Evolutionary conservation across 1,140 invertebrate species (phyloP).

Genomic region (Parasteatoda tepidariorum): DNA sequence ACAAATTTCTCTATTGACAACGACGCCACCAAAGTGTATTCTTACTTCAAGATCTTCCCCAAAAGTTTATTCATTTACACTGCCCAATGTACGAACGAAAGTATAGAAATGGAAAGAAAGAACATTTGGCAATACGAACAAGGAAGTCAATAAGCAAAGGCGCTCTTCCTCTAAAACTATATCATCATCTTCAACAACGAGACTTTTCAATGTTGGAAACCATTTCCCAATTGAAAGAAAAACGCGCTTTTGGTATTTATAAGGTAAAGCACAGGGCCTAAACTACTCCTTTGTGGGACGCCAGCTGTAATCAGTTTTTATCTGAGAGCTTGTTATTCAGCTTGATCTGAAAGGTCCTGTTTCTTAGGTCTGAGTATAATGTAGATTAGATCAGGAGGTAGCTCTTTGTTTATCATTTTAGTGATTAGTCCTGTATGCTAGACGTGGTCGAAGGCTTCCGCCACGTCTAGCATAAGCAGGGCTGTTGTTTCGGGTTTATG

Average conservation of each 20-base stretch:
- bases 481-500: background rate
- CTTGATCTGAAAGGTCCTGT: constrained; percentile 29
- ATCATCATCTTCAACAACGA: too few relatives aligned
- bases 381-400: background rate
- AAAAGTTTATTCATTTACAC: too few relatives aligned
- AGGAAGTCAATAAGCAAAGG: too few relatives aligned
- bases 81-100: too few relatives aligned
- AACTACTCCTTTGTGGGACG: background rate
- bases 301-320: background rate
- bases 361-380: background rate
- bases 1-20: too few relatives aligned
- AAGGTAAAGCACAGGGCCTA: background rate
- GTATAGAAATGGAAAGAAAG: too few relatives aligned
- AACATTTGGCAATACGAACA: too few relatives aligned
- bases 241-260: background rate
- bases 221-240: too few relatives aligned
- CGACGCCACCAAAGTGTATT: too few relatives aligned
- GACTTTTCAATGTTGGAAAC: too few relatives aligned
- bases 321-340: background rate
- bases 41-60: too few relatives aligned
- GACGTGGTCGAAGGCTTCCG: constrained; percentile 26
- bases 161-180: too few relatives aligned
- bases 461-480: background rate
- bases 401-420: background rate
- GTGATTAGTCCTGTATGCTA: constrained; percentile 4